Percentiles rank a stretch among this genome's conserved stretches.
Conservation (phyloP, 2,797 vertebrate genomes). For the Apogon talboti region DNA sequence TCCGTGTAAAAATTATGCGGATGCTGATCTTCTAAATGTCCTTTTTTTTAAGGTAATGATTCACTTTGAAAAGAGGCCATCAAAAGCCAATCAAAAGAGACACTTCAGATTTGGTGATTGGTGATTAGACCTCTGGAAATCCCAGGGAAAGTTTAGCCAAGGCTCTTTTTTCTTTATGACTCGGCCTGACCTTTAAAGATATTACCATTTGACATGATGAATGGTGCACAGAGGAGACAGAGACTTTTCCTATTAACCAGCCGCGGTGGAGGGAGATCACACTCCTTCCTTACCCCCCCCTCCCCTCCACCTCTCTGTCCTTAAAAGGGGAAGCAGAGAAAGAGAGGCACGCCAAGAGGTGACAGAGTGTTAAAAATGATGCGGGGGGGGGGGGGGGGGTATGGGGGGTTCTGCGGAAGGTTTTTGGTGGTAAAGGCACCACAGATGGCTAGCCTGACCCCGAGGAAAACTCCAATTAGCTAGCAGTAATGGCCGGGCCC, state of each 20-base stretch:
- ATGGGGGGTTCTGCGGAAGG: slow-evolving; percentile 19
- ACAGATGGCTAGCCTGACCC: slow-evolving; percentile 71
- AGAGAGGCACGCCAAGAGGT: slow-evolving; percentile 42
- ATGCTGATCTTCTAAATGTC: slow-evolving; percentile 32
- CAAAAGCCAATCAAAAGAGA: slow-evolving; percentile 80
- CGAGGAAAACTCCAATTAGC: slow-evolving; percentile 79
- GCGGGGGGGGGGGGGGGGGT: slow-evolving; percentile 2
- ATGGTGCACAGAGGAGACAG: slow-evolving; percentile 70
- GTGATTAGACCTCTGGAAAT: slow-evolving; percentile 79
- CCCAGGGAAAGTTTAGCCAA: slow-evolving; percentile 78
- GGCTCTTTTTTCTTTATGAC: slow-evolving; percentile 79
- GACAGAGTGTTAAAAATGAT: slow-evolving; percentile 67
- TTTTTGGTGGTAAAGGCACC: slow-evolving; percentile 50
- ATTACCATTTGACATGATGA: slow-evolving; percentile 80
- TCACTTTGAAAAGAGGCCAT: slow-evolving; percentile 69
- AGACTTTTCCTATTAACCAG: slow-evolving; percentile 78
- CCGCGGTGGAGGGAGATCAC: slow-evolving; percentile 55
- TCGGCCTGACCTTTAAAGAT: slow-evolving; percentile 81
- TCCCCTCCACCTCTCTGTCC: slow-evolving; percentile 9
- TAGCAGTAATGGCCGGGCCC: slow-evolving; percentile 68
- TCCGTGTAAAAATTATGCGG: slow-evolving; percentile 34
- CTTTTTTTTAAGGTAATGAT: slow-evolving; percentile 49
- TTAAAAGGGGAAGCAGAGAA: slow-evolving; percentile 42
- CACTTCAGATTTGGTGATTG: slow-evolving; percentile 75
- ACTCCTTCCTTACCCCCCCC: slow-evolving; percentile 30